Evolutionary conservation across 2,113 vertebrate species (phyloP).

Genomic region (Girardinichthys multiradiatus): DNA sequence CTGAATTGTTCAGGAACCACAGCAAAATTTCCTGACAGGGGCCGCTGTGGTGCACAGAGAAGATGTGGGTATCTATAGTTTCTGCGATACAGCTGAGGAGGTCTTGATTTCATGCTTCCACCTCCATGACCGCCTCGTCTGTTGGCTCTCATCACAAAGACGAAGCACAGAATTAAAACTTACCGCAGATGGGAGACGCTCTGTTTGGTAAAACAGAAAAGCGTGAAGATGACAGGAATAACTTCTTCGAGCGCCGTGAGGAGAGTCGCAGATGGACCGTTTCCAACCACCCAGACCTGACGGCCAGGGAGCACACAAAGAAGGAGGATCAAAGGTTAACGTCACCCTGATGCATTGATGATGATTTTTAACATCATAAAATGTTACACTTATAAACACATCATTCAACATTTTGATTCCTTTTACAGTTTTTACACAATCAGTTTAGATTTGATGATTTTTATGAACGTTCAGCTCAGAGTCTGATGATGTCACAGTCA

Average conservation of each 20-base stretch:
- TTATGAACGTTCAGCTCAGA: no score
- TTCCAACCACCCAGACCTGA: constrained; percentile 90
- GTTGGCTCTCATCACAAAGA: no score
- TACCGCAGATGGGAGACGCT: constrained; percentile 92
- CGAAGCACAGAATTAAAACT: not conserved
- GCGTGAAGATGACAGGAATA: constrained; percentile 85
- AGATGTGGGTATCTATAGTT: not conserved
- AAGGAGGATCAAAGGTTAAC: no score
- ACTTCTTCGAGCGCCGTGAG: constrained; percentile 80
- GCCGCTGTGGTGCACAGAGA: constrained; percentile 75
- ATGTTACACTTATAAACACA: no score
- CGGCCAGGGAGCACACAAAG: constrained; percentile 20
- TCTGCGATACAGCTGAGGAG: not conserved
- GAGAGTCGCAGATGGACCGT: constrained; percentile 80
- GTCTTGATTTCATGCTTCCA: not conserved
- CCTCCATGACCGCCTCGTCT: not conserved
- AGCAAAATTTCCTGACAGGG: constrained; percentile 89
- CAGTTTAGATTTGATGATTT: no score
- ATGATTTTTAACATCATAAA: no score
- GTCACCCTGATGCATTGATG: no score
- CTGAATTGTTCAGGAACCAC: constrained; percentile 86
- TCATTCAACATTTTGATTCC: no score
- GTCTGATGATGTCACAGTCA: no score
- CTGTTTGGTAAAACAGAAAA: constrained; percentile 91
- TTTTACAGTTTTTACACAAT: no score